A percentile compares a stretch with the other conserved stretches of the same genome.
These are phyloP conservation scores for Lymantria dispar DNA, from an alignment of 2,888 invertebrate genomes.

Conservation along the genomic window DNA sequence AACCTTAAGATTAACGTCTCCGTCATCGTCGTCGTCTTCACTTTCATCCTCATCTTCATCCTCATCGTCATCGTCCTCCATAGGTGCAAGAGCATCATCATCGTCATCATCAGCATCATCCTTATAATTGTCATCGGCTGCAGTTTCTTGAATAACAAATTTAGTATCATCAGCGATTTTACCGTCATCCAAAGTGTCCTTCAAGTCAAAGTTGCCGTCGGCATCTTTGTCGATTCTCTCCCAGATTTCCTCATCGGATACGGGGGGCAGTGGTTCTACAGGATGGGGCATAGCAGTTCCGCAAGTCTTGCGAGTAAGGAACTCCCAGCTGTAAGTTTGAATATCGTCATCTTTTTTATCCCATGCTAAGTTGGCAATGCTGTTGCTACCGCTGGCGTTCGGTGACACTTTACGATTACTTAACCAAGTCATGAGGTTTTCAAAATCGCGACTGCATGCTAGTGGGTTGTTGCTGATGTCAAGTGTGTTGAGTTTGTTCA, in stretches of 20 bases:
- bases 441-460: constrained; percentile 86
- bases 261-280: constrained; percentile 56
- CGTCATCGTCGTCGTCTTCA: constrained; percentile 57
- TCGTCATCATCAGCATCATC: constrained; percentile 49
- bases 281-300: constrained; percentile 57
- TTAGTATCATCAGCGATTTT: constrained; percentile 51
- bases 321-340: constrained; percentile 71
- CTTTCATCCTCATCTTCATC: constrained; percentile 49
- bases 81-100: constrained; percentile 46
- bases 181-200: constrained; percentile 50
- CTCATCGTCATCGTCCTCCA: constrained; percentile 59
- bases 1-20: constrained; percentile 66
- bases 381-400: constrained; percentile 61
- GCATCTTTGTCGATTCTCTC: constrained; percentile 68
- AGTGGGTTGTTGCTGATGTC: constrained; percentile 86
- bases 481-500: constrained; percentile 81
- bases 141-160: constrained; percentile 58
- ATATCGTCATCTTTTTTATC: constrained; percentile 58
- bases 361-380: constrained; percentile 65
- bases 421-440: constrained; percentile 85
- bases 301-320: constrained; percentile 71
- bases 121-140: constrained; percentile 61
- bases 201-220: constrained; percentile 67
- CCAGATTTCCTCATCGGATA: constrained; percentile 76
- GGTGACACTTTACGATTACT: constrained; percentile 82